Evolutionary conservation across 2,797 vertebrate genomes (phyloP).

Genomic region (Bradypodion pumilum): DNA sequence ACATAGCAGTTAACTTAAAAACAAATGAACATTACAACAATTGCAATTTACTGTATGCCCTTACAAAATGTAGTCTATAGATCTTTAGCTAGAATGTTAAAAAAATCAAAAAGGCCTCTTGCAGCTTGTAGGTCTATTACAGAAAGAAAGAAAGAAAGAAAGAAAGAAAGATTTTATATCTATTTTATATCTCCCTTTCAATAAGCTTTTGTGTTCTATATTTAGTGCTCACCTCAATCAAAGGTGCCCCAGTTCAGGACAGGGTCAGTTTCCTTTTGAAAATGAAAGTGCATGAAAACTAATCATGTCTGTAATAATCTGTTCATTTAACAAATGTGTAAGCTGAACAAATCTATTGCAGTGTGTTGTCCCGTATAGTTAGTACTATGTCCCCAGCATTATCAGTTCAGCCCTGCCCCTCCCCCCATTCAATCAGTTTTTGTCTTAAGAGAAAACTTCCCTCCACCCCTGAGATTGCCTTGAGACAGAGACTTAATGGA

Average conservation of each 20-base stretch:
- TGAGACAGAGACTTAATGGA: background rate
- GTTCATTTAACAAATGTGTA: conserved; percentile 11
- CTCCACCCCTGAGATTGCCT: background rate
- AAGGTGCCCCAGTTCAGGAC: conserved; percentile 13
- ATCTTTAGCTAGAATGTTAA: conserved; percentile 16
- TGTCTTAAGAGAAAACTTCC: background rate
- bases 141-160: background rate
- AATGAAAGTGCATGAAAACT: conserved; percentile 19
- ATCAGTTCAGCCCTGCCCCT: background rate
- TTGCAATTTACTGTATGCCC: conserved; percentile 4
- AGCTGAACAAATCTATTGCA: background rate
- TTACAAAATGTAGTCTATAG: background rate
- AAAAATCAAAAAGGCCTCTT: background rate
- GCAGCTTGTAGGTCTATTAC: background rate
- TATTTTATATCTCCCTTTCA: conserved; percentile 5
- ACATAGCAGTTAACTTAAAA: conserved; percentile 39
- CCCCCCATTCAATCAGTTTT: background rate
- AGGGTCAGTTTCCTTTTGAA: conserved; percentile 29
- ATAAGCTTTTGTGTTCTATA: background rate
- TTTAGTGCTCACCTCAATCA: background rate
- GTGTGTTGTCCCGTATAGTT: background rate
- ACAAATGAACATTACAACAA: background rate
- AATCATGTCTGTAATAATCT: conserved; percentile 27
- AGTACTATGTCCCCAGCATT: background rate
- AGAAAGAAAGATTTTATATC: background rate